Evolutionary conservation across 1,140 invertebrate genomes (phyloP).

Genomic region (Hylyphantes graminicola): DNA sequence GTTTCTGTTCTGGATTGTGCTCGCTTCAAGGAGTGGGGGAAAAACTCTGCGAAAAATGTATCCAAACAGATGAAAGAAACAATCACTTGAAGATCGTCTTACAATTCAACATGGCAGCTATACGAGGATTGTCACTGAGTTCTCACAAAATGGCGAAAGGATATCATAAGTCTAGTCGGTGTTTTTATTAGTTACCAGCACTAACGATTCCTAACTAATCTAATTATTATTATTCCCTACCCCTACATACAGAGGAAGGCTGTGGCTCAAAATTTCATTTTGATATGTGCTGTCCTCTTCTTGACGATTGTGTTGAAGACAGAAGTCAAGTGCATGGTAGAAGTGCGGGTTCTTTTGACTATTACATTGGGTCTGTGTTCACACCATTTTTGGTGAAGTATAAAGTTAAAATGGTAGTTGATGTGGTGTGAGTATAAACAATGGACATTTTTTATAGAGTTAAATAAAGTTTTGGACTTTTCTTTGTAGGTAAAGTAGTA

Average conservation of each 20-base stretch:
- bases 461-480: too few relatives aligned
- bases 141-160: not conserved
- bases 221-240: constrained; percentile 11
- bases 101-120: not conserved
- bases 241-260: constrained; percentile 21
- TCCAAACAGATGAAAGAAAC: too few relatives aligned
- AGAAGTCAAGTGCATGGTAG: not conserved
- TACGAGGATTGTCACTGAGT: not conserved
- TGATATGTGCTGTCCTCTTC: constrained; percentile 47
- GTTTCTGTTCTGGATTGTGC: too few relatives aligned
- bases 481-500: too few relatives aligned
- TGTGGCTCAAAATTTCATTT: constrained; percentile 32
- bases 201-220: constrained; percentile 37
- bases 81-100: too few relatives aligned
- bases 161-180: not conserved
- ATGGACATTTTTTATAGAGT: too few relatives aligned
- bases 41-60: too few relatives aligned
- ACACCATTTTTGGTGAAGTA: too few relatives aligned
- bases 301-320: not conserved
- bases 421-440: too few relatives aligned
- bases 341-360: not conserved
- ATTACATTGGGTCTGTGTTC: too few relatives aligned
- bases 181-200: constrained; percentile 1
- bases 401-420: too few relatives aligned
- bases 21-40: too few relatives aligned